A percentile compares a stretch with the other conserved stretches of the same genome.
Conservation (phyloP, 2,888 invertebrate genomes). For the Himalopsyche kuldschensis region DNA sequence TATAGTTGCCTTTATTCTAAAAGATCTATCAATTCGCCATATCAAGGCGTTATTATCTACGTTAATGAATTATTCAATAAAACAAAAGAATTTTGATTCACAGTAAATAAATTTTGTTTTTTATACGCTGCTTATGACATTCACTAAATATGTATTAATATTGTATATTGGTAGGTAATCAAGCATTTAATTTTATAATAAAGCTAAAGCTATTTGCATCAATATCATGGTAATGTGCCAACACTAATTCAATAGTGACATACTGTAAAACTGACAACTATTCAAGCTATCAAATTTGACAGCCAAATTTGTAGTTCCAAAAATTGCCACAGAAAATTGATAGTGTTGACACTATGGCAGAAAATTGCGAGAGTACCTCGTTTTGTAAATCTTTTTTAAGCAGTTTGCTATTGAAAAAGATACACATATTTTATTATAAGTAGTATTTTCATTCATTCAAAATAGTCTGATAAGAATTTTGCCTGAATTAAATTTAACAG, state of each 20-base stretch:
- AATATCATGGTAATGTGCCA: not conserved
- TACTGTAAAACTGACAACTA: not conserved
- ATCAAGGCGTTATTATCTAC: conserved; percentile 2
- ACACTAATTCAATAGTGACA: not conserved
- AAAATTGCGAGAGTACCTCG: not conserved
- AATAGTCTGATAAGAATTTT: not conserved
- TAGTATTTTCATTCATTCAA: not conserved
- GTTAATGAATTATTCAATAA: not conserved
- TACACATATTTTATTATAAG: no score
- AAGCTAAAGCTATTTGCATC: not conserved
- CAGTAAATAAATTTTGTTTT: not conserved
- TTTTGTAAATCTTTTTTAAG: not conserved
- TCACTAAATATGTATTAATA: not conserved
- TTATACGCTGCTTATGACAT: not conserved
- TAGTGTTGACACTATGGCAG: not conserved
- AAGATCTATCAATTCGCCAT: not conserved
- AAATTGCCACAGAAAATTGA: not conserved
- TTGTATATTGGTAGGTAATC: not conserved
- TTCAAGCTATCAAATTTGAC: not conserved
- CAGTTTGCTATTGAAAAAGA: no score
- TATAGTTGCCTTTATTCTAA: conserved; percentile 5
- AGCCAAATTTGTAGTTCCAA: not conserved
- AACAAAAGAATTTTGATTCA: not conserved
- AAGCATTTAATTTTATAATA: not conserved
- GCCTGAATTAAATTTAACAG: not conserved